These are phyloP conservation scores for Drosophila sturtevanti DNA, from an alignment of 1,140 invertebrate genomes.

Conservation along the genomic window DNA sequence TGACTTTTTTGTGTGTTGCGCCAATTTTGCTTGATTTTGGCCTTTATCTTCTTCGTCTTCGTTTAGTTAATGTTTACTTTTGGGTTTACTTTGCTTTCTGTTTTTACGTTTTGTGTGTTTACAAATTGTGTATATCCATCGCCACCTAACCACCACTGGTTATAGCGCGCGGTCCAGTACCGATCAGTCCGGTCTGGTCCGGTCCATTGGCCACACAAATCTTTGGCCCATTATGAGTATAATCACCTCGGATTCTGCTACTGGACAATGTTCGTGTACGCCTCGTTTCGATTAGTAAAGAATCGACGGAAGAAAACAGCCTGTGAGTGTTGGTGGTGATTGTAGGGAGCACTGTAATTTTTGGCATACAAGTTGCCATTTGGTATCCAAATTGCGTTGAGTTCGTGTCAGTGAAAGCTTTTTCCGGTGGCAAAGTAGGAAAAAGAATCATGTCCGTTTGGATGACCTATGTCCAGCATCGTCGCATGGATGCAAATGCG, in stretches of 20 bases:
- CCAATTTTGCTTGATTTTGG: background rate
- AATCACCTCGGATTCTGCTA: slow-evolving; percentile 51
- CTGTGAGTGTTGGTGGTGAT: background rate
- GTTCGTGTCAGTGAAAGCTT: background rate
- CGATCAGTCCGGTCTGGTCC: background rate
- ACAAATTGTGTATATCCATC: slow-evolving; percentile 28
- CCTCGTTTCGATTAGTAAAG: slow-evolving; percentile 42
- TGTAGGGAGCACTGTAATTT: background rate
- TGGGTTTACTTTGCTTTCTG: slow-evolving; percentile 49
- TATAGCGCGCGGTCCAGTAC: background rate
- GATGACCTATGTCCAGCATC: slow-evolving; percentile 83
- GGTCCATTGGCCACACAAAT: slow-evolving; percentile 55
- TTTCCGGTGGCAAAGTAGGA: background rate
- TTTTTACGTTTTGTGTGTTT: slow-evolving; percentile 31
- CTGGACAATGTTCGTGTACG: slow-evolving; percentile 71
- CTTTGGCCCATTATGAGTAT: slow-evolving; percentile 53
- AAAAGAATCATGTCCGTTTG: slow-evolving; percentile 82
- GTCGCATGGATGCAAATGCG: slow-evolving; percentile 72
- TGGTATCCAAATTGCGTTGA: slow-evolving; percentile 12
- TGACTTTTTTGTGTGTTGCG: slow-evolving; percentile 25
- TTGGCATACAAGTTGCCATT: background rate
- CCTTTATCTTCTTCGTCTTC: background rate
- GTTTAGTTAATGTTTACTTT: slow-evolving; percentile 13
- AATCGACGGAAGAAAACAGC: background rate
- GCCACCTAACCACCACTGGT: background rate